Percentiles rank a stretch among this genome's conserved stretches.
These are phyloP conservation scores for Ganaspis sp. DNA, from an alignment of 1,140 invertebrate species.

Conservation along the genomic window DNA sequence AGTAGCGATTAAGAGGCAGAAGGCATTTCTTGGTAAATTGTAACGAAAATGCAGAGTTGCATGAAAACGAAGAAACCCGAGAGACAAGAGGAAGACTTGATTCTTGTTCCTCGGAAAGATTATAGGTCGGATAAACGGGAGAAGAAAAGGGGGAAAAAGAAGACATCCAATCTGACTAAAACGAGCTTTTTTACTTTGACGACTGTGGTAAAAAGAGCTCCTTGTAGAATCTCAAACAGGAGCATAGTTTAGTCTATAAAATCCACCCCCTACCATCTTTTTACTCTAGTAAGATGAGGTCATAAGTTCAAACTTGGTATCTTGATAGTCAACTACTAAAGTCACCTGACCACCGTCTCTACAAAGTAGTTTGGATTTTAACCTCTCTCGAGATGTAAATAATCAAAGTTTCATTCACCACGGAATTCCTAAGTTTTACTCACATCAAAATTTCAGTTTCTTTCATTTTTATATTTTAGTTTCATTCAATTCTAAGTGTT, in stretches of 20 bases:
- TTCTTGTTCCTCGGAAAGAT: conserved; percentile 13
- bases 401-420: not conserved
- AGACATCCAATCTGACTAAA: conserved; percentile 58
- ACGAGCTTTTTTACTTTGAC: conserved; percentile 47
- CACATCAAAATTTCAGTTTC: not conserved
- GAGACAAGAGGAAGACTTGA: not conserved
- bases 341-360: not conserved
- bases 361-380: not conserved
- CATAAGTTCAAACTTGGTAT: conserved; percentile 4
- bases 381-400: not conserved
- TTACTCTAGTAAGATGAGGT: not conserved
- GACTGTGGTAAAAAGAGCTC: conserved; percentile 43
- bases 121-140: conserved; percentile 33
- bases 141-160: conserved; percentile 37
- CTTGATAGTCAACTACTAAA: conserved; percentile 2
- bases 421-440: not conserved
- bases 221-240: conserved; percentile 36
- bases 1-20: not conserved
- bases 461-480: not conserved
- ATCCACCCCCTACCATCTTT: not conserved
- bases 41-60: not conserved
- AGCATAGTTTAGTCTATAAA: conserved; percentile 8
- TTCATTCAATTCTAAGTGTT: no score
- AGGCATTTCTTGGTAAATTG: not conserved
- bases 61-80: not conserved